Evolutionary conservation across 2,888 invertebrate species (phyloP).

Genomic region (Drosophila recens): DNA sequence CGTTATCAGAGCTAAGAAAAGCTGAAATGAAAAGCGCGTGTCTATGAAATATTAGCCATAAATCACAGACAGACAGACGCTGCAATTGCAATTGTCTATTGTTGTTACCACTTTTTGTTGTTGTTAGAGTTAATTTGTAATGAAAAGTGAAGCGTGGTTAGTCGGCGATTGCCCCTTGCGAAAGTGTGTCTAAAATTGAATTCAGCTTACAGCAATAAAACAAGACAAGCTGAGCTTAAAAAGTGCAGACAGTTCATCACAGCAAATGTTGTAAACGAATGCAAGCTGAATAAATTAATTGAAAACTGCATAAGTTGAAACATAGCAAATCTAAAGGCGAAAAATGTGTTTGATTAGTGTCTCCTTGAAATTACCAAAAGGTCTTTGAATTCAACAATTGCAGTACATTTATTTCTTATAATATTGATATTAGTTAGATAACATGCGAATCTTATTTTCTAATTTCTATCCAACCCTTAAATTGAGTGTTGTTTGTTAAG

Average conservation of each 20-base stretch:
- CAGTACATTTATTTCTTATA: too few species aligned
- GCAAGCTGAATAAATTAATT: background rate
- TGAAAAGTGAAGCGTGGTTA: slow-evolving; percentile 72
- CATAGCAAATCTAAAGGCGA: background rate
- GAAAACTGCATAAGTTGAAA: background rate
- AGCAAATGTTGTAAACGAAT: background rate
- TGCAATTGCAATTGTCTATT: slow-evolving; percentile 32
- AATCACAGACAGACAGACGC: slow-evolving; percentile 26
- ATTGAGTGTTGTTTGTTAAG: too few species aligned
- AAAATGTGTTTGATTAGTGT: slow-evolving; percentile 3
- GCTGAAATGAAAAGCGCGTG: slow-evolving; percentile 63
- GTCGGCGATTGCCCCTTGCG: slow-evolving; percentile 51
- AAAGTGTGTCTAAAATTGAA: slow-evolving; percentile 70
- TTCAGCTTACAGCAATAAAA: slow-evolving; percentile 13
- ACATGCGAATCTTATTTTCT: too few species aligned
- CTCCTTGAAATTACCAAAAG: too few species aligned
- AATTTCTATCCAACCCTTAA: too few species aligned
- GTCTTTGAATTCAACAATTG: too few species aligned
- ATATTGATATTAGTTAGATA: too few species aligned
- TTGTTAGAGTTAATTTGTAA: slow-evolving; percentile 44
- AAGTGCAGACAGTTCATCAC: slow-evolving; percentile 9
- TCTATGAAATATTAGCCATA: slow-evolving; percentile 63
- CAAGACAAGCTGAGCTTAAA: slow-evolving; percentile 10
- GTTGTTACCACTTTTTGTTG: slow-evolving; percentile 7
- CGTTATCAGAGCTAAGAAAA: slow-evolving; percentile 77